These are phyloP conservation scores for Rhagologus leucostigma DNA, from an alignment of 2,113 vertebrate genomes.

Conservation along the genomic window DNA sequence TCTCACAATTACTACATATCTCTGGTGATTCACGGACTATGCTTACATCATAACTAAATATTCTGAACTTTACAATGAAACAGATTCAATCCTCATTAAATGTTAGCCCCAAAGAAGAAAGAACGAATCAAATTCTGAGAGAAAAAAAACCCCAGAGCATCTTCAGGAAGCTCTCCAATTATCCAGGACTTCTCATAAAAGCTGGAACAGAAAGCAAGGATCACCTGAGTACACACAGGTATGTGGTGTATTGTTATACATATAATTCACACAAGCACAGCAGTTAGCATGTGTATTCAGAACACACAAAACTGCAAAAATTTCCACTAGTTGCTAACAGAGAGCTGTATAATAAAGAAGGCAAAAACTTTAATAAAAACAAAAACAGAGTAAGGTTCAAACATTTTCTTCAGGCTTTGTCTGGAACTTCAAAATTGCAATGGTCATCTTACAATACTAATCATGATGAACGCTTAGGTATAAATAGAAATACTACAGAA, in stretches of 20 bases:
- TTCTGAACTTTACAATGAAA: neutral
- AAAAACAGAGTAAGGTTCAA: neutral
- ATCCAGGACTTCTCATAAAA: neutral
- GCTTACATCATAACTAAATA: neutral
- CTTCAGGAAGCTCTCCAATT: neutral
- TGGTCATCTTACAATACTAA: neutral
- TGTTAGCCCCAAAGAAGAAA: neutral
- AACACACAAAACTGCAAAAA: neutral
- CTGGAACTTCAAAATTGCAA: neutral
- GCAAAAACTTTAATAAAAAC: neutral
- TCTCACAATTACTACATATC: neutral
- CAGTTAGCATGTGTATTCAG: neutral
- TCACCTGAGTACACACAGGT: accelerated
- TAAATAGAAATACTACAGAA: neutral
- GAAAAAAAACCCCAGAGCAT: neutral
- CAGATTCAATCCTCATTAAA: neutral
- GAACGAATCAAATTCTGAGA: neutral
- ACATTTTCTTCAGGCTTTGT: neutral
- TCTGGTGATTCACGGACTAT: neutral
- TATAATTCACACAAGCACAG: accelerated
- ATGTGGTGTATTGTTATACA: neutral
- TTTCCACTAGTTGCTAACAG: neutral
- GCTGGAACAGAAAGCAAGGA: neutral
- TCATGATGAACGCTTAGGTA: neutral
- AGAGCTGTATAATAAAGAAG: neutral